Percentiles rank a stretch among this genome's conserved stretches.
Conservation (phyloP, 2,113 vertebrate genomes). For the Catharus fuscescens region DNA sequence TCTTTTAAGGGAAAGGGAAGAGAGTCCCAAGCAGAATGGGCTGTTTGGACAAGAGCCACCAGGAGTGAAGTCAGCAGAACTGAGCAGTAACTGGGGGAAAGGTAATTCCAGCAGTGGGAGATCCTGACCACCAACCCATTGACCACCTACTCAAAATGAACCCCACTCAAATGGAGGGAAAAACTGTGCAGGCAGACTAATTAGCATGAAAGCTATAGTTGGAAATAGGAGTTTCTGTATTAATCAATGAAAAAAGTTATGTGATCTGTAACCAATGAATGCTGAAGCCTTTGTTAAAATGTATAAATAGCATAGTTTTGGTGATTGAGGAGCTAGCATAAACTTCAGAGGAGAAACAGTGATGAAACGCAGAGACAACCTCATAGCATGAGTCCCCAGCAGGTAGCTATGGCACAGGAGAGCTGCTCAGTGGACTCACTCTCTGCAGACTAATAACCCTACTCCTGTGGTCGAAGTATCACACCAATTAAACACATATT, state of each 20-base stretch:
- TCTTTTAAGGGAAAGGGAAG: neutral
- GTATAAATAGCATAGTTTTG: neutral
- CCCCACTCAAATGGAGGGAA: neutral
- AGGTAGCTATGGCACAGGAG: neutral
- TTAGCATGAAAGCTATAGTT: neutral
- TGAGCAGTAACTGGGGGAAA: neutral
- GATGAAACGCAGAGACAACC: neutral
- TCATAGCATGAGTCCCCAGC: neutral
- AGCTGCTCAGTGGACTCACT: neutral
- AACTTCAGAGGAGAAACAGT: neutral
- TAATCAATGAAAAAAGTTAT: neutral
- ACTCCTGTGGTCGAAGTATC: neutral
- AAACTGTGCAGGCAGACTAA: neutral
- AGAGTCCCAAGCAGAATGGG: neutral
- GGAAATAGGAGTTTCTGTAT: neutral
- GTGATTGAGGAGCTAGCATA: neutral
- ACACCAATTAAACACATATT: neutral
- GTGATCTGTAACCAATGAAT: neutral
- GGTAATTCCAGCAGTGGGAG: neutral
- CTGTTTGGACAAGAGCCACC: neutral
- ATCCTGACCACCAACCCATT: neutral
- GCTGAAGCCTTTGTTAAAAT: neutral
- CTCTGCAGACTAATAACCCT: neutral
- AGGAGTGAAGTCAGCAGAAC: neutral
- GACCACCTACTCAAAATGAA: neutral